These are phyloP conservation scores for Cydia splendana DNA, from an alignment of 1,140 invertebrate species.

Conservation along the genomic window DNA sequence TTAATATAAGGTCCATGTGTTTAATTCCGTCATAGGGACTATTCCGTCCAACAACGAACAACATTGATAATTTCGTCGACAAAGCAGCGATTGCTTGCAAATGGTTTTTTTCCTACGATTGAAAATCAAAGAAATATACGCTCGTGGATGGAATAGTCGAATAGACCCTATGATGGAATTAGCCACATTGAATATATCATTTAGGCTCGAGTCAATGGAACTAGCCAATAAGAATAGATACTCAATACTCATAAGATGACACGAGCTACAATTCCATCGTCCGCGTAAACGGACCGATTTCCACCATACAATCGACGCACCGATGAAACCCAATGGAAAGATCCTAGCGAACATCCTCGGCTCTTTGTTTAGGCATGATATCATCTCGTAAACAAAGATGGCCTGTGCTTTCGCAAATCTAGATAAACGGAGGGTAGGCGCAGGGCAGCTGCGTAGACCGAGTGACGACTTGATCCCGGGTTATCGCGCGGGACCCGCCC, in stretches of 20 bases:
- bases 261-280: not conserved
- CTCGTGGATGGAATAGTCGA: too few relatives aligned
- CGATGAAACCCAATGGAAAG: constrained; percentile 16
- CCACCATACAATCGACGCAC: not conserved
- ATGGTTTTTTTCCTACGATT: too few relatives aligned
- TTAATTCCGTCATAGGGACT: too few relatives aligned
- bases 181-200: not conserved
- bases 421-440: constrained; percentile 21
- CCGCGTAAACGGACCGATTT: not conserved
- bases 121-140: too few relatives aligned
- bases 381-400: constrained; percentile 30
- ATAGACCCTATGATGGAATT: too few relatives aligned
- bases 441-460: constrained; percentile 47
- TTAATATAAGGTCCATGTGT: too few relatives aligned
- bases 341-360: constrained; percentile 14
- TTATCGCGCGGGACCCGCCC: constrained; percentile 59
- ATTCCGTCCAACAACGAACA: too few relatives aligned
- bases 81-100: too few relatives aligned
- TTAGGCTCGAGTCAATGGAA: not conserved
- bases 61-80: too few relatives aligned
- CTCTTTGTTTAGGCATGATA: constrained; percentile 30
- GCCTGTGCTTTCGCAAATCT: constrained; percentile 30
- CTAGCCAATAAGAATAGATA: not conserved
- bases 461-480: constrained; percentile 61
- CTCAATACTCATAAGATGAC: not conserved